Evolutionary conservation across 2,113 vertebrate species (phyloP), one percentile per base, ranked within the genome.

Genomic region (Speoplatyrhinus poulsoni): DNA sequence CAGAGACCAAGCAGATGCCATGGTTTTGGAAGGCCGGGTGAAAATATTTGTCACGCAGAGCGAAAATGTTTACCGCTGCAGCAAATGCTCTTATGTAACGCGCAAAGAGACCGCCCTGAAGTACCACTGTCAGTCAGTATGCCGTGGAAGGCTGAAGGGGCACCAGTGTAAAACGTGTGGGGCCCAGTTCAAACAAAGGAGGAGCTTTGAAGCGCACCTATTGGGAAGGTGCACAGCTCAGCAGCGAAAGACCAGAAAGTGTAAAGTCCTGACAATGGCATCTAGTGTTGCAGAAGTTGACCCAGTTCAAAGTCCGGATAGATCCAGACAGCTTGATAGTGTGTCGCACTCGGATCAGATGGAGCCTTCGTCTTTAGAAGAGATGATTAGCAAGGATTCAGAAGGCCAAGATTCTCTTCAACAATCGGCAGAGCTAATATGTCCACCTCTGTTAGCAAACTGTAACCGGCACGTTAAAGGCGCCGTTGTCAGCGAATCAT

Each of bases 1-100:
- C 88, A 96, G 93, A 82, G 95, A 96, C 60, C 95, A 97, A 77
- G 95, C 95, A 0, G 93, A 97, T 50, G 91, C 94, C 0, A 85
- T 98, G 77, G 94, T 99, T 15, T 80, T 97, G 72, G 96, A 98
- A 71, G 98, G 96, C 4, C 92, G 94, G 11, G 96, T 99, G 57
- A 94, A 96, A 80, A 95, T 99, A 96, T 87, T 98, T 8, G 93
- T 96, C 77, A 91, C 97, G 26, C 95, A 94, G 67, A 93, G 91
- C 0, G 87, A 92, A 70, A 69, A 80, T 4, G 76, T 94, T 49
- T 94, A 94, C 79, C 91, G 70, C 56, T 97, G 96, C 0, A 92
- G 93, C 3, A 91, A 88, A 48, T 97, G 95, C 76, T 93, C 93
- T 0, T 97, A 95, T 46, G 74, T 95, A 17, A 95, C 95, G 0